These are phyloP conservation scores for Sternarchorhynchus goeldii DNA, from an alignment of 2,797 vertebrate species.

Conservation along the genomic window DNA sequence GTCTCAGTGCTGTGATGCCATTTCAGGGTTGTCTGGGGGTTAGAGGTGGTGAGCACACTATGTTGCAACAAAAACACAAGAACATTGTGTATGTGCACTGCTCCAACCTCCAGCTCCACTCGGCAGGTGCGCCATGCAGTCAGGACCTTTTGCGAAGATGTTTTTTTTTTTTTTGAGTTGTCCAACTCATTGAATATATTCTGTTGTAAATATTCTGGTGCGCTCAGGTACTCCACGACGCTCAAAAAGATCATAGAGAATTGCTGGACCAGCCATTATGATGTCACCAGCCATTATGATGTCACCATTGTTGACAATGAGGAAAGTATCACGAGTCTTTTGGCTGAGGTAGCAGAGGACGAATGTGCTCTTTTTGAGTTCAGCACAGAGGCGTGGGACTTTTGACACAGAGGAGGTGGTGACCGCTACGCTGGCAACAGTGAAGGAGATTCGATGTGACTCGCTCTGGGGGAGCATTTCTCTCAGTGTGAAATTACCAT, in stretches of 20 bases:
- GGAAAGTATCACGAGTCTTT: conserved; percentile 8
- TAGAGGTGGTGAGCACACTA: conserved; percentile 16
- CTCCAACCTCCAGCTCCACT: conserved; percentile 43
- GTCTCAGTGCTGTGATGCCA: conserved; percentile 16
- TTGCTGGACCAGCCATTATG: conserved; percentile 4
- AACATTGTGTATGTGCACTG: conserved; percentile 25
- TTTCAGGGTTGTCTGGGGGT: conserved; percentile 23
- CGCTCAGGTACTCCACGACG: no score
- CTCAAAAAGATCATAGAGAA: conserved; percentile 9
- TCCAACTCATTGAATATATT: no score
- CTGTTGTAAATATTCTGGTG: no score
- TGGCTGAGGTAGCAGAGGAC: conserved; percentile 1
- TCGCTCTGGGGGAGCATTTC: no score
- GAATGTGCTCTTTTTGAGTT: neutral
- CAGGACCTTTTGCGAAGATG: neutral
- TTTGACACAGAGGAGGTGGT: conserved; percentile 9
- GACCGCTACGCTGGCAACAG: neutral
- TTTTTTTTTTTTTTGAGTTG: no score
- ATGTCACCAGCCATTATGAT: neutral
- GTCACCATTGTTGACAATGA: neutral
- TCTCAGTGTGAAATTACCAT: no score
- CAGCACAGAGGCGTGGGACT: neutral
- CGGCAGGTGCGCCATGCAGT: conserved; percentile 5
- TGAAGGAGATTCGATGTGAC: conserved; percentile 13
- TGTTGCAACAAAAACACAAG: conserved; percentile 18